A percentile compares a stretch with the other conserved stretches of the same genome.
Conservation (phyloP, 2,113 vertebrate species). For the Hippocampus mohnikei region DNA sequence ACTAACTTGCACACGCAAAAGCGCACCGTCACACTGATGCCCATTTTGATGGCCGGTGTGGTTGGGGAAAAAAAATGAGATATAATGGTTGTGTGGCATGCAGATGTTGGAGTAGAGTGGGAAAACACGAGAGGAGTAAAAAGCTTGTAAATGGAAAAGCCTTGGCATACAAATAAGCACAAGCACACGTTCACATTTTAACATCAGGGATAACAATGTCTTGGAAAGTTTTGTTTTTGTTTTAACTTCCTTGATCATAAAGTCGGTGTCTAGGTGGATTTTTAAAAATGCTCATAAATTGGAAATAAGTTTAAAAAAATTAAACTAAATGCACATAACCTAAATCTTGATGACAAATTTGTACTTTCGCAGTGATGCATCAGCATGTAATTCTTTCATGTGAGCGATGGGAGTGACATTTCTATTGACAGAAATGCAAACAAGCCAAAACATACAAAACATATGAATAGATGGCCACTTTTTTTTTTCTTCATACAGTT, state of each 20-base stretch:
- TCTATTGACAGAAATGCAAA: background rate
- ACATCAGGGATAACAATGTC: no score
- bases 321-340: no score
- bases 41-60: slow-evolving; percentile 39
- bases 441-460: background rate
- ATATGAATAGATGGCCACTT: background rate
- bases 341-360: no score
- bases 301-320: no score
- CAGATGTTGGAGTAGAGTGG: slow-evolving; percentile 29
- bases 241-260: no score
- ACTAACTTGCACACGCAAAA: no score
- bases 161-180: background rate
- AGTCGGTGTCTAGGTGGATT: no score
- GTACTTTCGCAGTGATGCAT: no score
- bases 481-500: background rate
- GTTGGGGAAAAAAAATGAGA: slow-evolving; percentile 22
- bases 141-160: slow-evolving; percentile 11
- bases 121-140: slow-evolving; percentile 44
- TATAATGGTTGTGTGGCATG: slow-evolving; percentile 17
- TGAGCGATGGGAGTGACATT: background rate
- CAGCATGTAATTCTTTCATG: no score
- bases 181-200: no score
- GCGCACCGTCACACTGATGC: slow-evolving; percentile 13
- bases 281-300: no score
- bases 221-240: no score